Evolutionary conservation across 2,888 invertebrate genomes (phyloP), one percentile per base, ranked within the genome.

Genomic region (Microplitis deprimator): DNA sequence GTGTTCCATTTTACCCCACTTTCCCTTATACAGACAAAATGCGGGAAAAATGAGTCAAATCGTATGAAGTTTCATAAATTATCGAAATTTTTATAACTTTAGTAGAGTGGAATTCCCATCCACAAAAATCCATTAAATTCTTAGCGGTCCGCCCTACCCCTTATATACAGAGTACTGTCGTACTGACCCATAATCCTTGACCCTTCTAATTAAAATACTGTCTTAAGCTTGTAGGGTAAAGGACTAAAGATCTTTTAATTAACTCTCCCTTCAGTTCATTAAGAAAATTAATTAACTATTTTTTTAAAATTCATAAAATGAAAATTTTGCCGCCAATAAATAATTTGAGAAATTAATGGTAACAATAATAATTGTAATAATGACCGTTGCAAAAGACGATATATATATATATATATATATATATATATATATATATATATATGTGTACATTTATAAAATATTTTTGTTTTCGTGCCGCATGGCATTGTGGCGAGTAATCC

Each of bases 151-250:
- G n/a, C n/a, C n/a, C n/a, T n/a, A n/a, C n/a, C 29, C 29, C 29
- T 29, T 29, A 29, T 29, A 29, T 59, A 20, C 16, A 38, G 29
- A 61, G n/a, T 61, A 39, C 61, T 61, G 60, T 39, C 13, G 29
- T 29, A 29, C 29, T 29, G 29, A 40, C 60, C 60, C 29, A 38
- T n/a, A 16, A 61, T 16, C 20, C 50, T 84, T 87, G 85, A 86
- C 87, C 88, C 87, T 87, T 81, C 85, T 86, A 88, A 88, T 88
- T 88, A 88, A 88, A 86, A 86, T 88, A 87, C 88, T 83, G 81
- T 81, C 83, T 87, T 88, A 87, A 88, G 87, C 87, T 88, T 13
- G 13, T 5, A 5, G 8, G 50, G 13, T 50, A 5, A 10, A 88
- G 81, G 87, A 86, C 87, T 86, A 84, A 82, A 82, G 82, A 81